Base-by-base conservation (phyloP, 2,797 vertebrate species). In the Trachurus trachurus region DNA sequence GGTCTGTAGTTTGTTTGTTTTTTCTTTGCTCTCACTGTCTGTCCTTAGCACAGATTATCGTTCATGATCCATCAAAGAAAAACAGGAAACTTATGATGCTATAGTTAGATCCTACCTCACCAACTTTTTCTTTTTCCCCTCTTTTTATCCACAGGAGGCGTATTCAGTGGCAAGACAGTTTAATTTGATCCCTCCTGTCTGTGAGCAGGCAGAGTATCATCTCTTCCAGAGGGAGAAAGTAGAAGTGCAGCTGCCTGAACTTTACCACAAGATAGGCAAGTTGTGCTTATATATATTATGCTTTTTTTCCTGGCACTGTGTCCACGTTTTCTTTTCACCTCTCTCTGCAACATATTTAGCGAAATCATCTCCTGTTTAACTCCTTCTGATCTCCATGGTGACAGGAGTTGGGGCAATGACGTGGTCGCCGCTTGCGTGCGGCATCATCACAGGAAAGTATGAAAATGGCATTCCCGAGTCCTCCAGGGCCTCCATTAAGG, bases 221-320 rank as follows among this genome's bases (percentile, higher is more conserved):
- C 97, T 99, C 54, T 99, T 99, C 92, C 98, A 99, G 82, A 95
- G 98, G 73, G 98, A 99, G 94, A 99, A 99, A 90, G 98, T 99
- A 44, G 98, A 99, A 90, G 97, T 99, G 62, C 98, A 99, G 74
- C 96, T 99, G 37, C 98, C 98, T 0, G 98, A 99, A 74, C 87
- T 99, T 52, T 99, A 99, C 84, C 98, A 99, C 86, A 99, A 99
- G 90, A 99, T 99, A 88, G 98, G 98, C 96, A 96, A 95, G 94
- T 78, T 21, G 5, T 49, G 5, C 57, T 19, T 60, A 17, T 54
- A 2, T 76, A 15, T 53, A 3, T 56, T 7, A 40, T 85, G 76
- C 76, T 80, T 70, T 59, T 60, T 66, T 34, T 73, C n/a, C 58
- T 66, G 22, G 10, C 50, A 13, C 66, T 63, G n/a, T 74, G 70